These are phyloP conservation scores for Anodontia alba DNA, from an alignment of 2,888 invertebrate genomes.

Conservation along the genomic window DNA sequence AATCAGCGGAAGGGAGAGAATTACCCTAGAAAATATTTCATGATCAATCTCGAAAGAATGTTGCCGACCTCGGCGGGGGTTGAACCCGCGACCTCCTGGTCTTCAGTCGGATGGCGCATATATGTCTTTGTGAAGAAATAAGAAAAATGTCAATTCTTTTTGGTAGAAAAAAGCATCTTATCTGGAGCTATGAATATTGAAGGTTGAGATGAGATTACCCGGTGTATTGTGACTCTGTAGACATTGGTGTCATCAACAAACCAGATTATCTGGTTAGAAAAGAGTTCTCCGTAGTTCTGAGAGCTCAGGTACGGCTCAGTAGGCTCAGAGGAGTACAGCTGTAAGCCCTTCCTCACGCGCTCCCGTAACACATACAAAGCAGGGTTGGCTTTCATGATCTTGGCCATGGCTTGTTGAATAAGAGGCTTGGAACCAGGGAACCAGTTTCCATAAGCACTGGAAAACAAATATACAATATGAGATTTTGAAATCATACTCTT, in stretches of 20 bases:
- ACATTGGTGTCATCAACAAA: constrained; percentile 99
- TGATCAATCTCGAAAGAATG: too few species aligned
- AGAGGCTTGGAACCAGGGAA: constrained; percentile 99
- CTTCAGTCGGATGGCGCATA: too few species aligned
- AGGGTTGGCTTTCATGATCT: constrained; percentile 99
- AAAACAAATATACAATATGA: constrained; percentile 44
- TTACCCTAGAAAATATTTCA: too few species aligned
- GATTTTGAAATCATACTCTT: too few species aligned
- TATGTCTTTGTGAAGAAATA: too few species aligned
- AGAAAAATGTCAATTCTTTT: too few species aligned
- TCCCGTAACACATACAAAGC: constrained; percentile 98
- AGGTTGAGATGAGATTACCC: too few species aligned
- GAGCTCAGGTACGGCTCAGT: constrained; percentile 99
- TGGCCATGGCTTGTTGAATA: constrained; percentile 99
- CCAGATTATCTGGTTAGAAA: constrained; percentile 99
- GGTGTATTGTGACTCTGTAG: constrained; percentile 99
- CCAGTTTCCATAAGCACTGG: constrained; percentile 99
- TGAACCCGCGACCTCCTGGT: too few species aligned
- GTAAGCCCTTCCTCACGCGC: constrained; percentile 98
- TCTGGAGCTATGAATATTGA: too few species aligned
- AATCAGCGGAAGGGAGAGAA: too few species aligned
- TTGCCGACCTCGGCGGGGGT: too few species aligned
- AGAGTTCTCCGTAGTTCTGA: constrained; percentile 99
- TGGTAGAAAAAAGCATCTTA: too few species aligned
- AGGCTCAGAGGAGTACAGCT: constrained; percentile 99